Conservation (phyloP, 2,888 invertebrate genomes). For the Hemithea aestivaria region DNA sequence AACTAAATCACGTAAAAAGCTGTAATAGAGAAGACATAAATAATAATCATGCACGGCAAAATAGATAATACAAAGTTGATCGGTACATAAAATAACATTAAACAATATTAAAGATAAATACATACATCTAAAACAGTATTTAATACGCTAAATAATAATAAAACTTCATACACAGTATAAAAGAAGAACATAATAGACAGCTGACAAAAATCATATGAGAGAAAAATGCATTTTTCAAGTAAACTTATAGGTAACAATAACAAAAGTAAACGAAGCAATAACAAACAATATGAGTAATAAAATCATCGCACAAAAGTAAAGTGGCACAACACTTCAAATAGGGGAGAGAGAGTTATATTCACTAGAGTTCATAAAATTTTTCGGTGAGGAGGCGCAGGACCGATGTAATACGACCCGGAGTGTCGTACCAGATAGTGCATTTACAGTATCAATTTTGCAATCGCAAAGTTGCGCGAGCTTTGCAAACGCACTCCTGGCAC, state of each 20-base stretch:
- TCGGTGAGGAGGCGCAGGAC: conserved; percentile 54
- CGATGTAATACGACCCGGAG: conserved; percentile 83
- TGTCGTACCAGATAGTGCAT: conserved; percentile 99
- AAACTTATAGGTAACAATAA: conserved; percentile 7
- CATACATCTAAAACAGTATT: conserved; percentile 3
- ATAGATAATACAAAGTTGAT: too few species aligned
- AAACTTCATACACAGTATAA: too few species aligned
- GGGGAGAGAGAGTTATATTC: conserved; percentile 26
- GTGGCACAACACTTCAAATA: background rate
- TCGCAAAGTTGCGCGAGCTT: conserved; percentile 76
- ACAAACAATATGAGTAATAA: conserved; percentile 11
- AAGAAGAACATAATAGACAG: too few species aligned
- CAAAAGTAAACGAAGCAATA: conserved; percentile 4
- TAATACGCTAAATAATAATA: too few species aligned
- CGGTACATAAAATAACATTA: conserved; percentile 3
- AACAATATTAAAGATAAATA: conserved; percentile 1
- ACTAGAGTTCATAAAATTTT: conserved; percentile 59
- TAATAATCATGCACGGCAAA: conserved; percentile 31
- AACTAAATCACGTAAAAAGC: conserved; percentile 36
- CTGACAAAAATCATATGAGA: too few species aligned
- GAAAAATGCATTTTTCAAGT: conserved; percentile 17
- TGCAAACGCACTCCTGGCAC: conserved; percentile 99
- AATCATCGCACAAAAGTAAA: conserved; percentile 6
- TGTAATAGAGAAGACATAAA: conserved; percentile 41
- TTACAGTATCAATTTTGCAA: conserved; percentile 89